Base-by-base conservation (phyloP, 2,888 invertebrate genomes). In the Phortica okadai region DNA sequence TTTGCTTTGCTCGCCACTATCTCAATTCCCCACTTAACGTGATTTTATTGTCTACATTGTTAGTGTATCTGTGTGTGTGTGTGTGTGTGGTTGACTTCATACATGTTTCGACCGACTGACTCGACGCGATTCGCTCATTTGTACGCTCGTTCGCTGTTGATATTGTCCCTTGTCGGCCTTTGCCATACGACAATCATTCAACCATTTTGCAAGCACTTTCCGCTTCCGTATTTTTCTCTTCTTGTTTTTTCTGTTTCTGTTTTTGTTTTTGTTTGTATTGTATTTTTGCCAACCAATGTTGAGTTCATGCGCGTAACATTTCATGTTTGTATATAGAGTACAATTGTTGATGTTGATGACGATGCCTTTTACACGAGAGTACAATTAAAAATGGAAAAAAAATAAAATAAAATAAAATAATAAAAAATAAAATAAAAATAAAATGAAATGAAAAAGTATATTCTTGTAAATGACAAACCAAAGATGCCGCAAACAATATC, bases 401-500 rank as follows among this genome's bases (percentile, higher is more conserved):
- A n/a, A n/a, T n/a, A n/a, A 50, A 50, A 14, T 42, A 66, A 1
- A 14, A 69, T 1, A 69, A 50, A 70, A 21, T 21, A 41, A 70
- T 25, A n/a, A 16, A n/a, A 25, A 67, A 69, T 45, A 69, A 25
- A 69, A 67, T 25, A 70, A 33, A 25, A 42, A 33, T 2, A 56
- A 21, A 69, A 69, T 33, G 67, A 16, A 67, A n/a, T 7, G n/a
- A 59, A 59, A 59, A 59, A n/a, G 59, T 42, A 72, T 72, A 56
- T 75, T 62, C 10, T 74, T 74, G 76, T 82, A 82, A 79, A 81
- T 84, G 88, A 88, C 88, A 85, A 79, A 80, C 85, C 87, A 86
- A 86, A 88, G 88, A 86, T 88, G 85, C 86, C 83, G 80, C 82
- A 86, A 86, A 82, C 79, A 82, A 83, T 80, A 82, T 21, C 82